These are phyloP conservation scores for Phalacrocorax brasilianus DNA, from an alignment of 2,113 vertebrate species.

Conservation along the genomic window DNA sequence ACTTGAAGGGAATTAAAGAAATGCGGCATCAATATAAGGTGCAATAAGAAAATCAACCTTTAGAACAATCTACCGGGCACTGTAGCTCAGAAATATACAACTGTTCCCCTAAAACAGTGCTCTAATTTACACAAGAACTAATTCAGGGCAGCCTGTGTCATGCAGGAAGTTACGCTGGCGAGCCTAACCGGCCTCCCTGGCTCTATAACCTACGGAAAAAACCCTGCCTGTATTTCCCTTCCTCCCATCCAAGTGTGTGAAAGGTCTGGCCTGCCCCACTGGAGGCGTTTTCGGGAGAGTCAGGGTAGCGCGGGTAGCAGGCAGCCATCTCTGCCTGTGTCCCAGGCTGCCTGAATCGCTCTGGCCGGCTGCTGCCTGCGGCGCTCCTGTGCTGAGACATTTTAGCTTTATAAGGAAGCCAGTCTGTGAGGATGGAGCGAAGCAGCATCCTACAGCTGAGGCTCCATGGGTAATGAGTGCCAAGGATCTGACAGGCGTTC, in stretches of 20 bases:
- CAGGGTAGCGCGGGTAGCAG: background rate
- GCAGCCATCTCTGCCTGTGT: background rate
- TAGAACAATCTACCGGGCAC: background rate
- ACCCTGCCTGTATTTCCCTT: conserved; percentile 48
- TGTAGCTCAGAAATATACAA: background rate
- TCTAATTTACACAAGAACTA: conserved; percentile 33
- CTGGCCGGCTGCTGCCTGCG: background rate
- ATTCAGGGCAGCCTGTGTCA: conserved; percentile 40
- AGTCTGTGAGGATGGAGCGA: fast-evolving
- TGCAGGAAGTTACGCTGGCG: conserved; percentile 17
- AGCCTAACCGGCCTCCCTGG: background rate
- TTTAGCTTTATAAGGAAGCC: conserved; percentile 43
- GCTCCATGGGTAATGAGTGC: background rate
- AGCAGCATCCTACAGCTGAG: background rate
- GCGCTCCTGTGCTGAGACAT: background rate
- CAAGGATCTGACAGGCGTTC: background rate
- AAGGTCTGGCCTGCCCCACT: conserved; percentile 53
- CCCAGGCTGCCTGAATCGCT: background rate
- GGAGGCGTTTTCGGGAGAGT: background rate
- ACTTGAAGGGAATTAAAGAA: background rate
- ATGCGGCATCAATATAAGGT: background rate
- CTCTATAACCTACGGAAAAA: conserved; percentile 54
- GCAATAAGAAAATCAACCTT: background rate
- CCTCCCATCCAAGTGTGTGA: conserved; percentile 57
- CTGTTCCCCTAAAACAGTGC: conserved; percentile 17